Evolutionary conservation across 2,888 invertebrate genomes (phyloP), one percentile per base, ranked within the genome.

Genomic region (Hipparchia semele): DNA sequence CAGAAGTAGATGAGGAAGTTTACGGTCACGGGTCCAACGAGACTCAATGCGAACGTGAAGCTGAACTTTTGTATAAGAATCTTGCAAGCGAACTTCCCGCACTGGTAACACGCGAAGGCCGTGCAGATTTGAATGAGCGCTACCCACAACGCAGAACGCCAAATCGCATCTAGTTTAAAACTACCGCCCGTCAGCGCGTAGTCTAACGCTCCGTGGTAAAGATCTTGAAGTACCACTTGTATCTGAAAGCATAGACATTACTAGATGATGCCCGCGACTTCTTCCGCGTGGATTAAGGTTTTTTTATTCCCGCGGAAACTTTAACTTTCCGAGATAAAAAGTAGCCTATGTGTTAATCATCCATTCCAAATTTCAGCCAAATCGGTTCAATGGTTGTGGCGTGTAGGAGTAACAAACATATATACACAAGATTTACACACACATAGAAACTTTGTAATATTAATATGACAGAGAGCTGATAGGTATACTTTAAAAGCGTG

Each of bases 51-150:
- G 75, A 98, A 95, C 0, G 98, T 97, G 81, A 97, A 98, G 80
- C 98, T 97, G 85, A 98, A 96, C 70, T 96, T 95, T 87, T 99
- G 98, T 84, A 99, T 98, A 85, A 97, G 96, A 76, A 98, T 97
- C 92, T 97, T 97, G 91, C 98, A 98, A 0, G 98, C 96, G 79
- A 98, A 97, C 90, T 98, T 98, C 5, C 96, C 95, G 76, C 95
- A 95, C 33, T 94, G 92, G 82, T 96, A 97, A 79, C 96, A 95
- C 9, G 97, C 78, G 81, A 97, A 96, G 1, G 97, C 95, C 0
- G 96, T 87, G 0, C 89, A 76, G 0, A 96, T 93, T 87, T 98
- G 97, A 51, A 97, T 93, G 0, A 96, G 76, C 33, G 96, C 90
- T 0, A 96, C 95, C 88, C 95, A 95, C 53, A 96, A 77, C 0